phyloP scores from a whole-genome alignment of 2,888 invertebrate genomes.

The Andricus curvator region DNA sequence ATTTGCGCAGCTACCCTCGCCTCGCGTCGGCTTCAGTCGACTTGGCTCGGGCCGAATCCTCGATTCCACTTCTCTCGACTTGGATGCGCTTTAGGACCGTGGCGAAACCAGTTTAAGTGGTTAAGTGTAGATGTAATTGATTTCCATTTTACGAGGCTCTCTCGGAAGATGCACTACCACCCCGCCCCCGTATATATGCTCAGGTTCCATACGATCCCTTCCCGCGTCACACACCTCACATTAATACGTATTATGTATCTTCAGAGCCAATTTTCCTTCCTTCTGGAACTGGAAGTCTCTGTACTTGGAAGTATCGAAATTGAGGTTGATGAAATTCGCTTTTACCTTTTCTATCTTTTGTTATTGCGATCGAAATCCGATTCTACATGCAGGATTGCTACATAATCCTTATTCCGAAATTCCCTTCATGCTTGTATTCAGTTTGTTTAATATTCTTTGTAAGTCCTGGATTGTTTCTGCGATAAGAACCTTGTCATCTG shows the following conservation, averaged over 20 bases:
- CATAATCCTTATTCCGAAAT: no score
- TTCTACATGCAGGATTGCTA: no score
- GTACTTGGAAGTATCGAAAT: conserved; percentile 7
- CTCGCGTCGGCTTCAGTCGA: neutral
- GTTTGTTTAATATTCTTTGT: no score
- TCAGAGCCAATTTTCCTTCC: neutral
- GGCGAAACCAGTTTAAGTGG: conserved; percentile 78
- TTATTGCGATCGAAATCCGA: no score
- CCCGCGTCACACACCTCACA: conserved; percentile 15
- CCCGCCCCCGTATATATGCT: conserved; percentile 41
- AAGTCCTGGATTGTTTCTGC: no score
- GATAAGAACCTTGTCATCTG: no score
- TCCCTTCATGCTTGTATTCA: no score
- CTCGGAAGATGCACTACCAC: conserved; percentile 53
- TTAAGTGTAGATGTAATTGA: conserved; percentile 78
- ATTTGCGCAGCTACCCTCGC: conserved; percentile 28
- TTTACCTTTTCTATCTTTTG: no score
- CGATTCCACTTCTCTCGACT: conserved; percentile 31
- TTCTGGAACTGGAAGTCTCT: no score
- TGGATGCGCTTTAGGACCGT: conserved; percentile 67
- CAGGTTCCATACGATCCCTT: conserved; percentile 31
- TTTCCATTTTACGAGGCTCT: conserved; percentile 77
- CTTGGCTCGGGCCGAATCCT: conserved; percentile 35
- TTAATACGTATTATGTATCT: conserved; percentile 31
- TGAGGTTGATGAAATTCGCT: neutral